Evolutionary conservation across 2,113 vertebrate species (phyloP).

Genomic region (Corythornis madagascariensis): DNA sequence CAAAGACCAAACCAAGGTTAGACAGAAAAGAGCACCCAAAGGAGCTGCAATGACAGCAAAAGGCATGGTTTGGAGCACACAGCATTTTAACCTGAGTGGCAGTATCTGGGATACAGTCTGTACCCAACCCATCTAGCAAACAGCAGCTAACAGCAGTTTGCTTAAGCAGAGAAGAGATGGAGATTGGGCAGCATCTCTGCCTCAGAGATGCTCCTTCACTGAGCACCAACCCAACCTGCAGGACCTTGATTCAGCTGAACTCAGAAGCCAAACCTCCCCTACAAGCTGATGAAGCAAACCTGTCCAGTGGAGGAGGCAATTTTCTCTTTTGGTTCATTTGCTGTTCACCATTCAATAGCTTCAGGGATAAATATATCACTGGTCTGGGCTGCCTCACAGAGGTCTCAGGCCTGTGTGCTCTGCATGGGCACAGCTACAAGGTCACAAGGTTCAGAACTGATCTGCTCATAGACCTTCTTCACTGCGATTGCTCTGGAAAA

Average conservation of each 20-base stretch:
- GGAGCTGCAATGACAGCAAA: not conserved
- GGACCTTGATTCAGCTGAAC: not conserved
- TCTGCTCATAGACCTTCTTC: not conserved
- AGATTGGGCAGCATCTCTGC: not conserved
- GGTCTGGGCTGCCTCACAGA: not conserved
- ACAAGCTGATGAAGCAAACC: not conserved
- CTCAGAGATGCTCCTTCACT: not conserved
- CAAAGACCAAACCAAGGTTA: not conserved
- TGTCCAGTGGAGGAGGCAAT: not conserved
- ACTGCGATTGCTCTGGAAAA: not conserved
- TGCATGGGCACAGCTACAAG: not conserved
- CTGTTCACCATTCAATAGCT: not conserved
- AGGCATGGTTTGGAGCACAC: not conserved
- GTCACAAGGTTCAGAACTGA: fast-evolving
- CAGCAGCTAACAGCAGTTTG: not conserved
- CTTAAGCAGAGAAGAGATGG: not conserved
- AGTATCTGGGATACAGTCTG: not conserved
- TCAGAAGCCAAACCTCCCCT: not conserved
- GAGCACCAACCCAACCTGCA: not conserved
- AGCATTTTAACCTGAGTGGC: not conserved
- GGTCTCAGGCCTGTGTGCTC: not conserved
- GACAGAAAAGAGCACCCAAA: not conserved
- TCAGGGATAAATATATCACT: not conserved
- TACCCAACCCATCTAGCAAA: not conserved
- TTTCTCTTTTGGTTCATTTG: not conserved